phyloP scores from a whole-genome alignment of 2,113 vertebrate genomes.

The Zosterops lateralis region DNA sequence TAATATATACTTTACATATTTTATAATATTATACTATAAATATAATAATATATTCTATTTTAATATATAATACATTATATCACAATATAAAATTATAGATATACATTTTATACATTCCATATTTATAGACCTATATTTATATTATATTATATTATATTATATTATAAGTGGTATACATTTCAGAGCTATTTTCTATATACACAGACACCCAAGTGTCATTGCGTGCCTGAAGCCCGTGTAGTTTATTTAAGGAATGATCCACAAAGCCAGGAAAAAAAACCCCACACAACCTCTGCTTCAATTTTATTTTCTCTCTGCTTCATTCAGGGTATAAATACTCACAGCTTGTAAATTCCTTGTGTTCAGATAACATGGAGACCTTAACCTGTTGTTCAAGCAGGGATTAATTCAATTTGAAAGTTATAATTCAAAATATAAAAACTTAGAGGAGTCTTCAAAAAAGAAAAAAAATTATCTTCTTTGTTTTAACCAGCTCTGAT shows the following conservation, averaged over 20 bases:
- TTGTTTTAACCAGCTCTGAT: neutral
- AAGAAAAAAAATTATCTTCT: neutral
- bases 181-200: neutral
- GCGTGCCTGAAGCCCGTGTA: neutral
- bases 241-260: neutral
- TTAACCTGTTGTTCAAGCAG: neutral
- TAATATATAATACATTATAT: too few species aligned
- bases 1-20: too few species aligned
- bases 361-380: neutral
- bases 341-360: neutral
- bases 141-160: too few species aligned
- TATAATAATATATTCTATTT: too few species aligned
- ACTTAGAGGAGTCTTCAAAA: neutral
- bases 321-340: neutral
- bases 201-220: neutral
- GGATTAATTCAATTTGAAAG: neutral
- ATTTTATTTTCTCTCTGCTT: constrained; percentile 12
- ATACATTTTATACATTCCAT: too few species aligned
- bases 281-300: neutral
- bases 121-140: too few species aligned
- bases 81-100: too few species aligned
- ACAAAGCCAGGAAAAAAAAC: neutral
- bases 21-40: too few species aligned
- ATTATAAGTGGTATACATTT: neutral
- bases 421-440: neutral